Base-by-base conservation (phyloP, 2,113 vertebrate genomes). In the Pholis gunnellus region DNA sequence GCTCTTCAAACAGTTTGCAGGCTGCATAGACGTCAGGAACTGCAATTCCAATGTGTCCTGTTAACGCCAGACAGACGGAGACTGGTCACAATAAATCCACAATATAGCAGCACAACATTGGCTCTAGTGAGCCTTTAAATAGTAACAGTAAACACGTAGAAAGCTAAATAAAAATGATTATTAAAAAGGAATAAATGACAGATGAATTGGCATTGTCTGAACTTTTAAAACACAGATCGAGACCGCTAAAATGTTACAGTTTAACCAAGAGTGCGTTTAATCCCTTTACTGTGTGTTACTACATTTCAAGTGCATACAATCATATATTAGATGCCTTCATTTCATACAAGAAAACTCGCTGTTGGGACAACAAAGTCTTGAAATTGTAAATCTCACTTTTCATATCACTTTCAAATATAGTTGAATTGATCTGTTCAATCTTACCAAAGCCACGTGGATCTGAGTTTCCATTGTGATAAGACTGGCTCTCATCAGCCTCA, bases 391-490 rank as follows among this genome's bases (percentile, higher is more conserved):
- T n/a, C 15, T 25, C 17, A 9, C 6, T 31, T 60, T 46, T 1
- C 10, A 15, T 2, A 8, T 15, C 6, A 38, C 31, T 36, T 52
- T 31, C 14, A 60, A 13, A 68, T 48, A 25, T 38, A 6, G 56
- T 27, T 40, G 1, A 9, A 27, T 1, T 40, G 14, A 2, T 3
- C 18, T 9, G 44, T 27, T 25, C 4, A 22, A 63, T 67, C 94
- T 82, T 95, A 99, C 98, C 98, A 75, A 97, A 99, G 79, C 98
- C 98, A 67, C 98, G 95, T 20, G 98, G 98, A 86, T 99, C 98
- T n/a, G 98, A 96, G 93, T 99, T 99, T 75, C 98, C 97, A 5
- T 96, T 99, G 91, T 99, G 98, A 14, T 99, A 99, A 61, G 96
- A 92, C 87, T 95, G 96, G 63, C 77, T 95, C 67, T 98, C 97